These are phyloP conservation scores for Chrysolina haemoptera DNA, from an alignment of 2,888 invertebrate genomes.

Conservation along the genomic window DNA sequence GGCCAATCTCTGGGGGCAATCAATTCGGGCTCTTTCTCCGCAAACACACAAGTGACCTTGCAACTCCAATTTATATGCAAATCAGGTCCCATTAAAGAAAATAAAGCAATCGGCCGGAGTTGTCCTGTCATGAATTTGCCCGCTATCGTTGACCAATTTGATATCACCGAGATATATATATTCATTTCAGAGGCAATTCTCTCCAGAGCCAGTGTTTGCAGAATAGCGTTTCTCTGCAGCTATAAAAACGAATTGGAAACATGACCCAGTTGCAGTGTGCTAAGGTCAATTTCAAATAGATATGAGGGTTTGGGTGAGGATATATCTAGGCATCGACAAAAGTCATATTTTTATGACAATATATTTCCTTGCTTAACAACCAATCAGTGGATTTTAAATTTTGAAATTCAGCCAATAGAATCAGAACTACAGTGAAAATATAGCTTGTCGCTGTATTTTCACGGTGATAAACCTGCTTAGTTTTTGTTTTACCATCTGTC, in stretches of 20 bases:
- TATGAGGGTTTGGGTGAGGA: background rate
- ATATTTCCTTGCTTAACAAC: too few species aligned
- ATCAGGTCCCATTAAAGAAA: slow-evolving; percentile 37
- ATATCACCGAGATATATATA: slow-evolving; percentile 1
- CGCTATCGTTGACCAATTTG: slow-evolving; percentile 19
- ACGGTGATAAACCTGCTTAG: too few species aligned
- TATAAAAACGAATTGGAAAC: background rate
- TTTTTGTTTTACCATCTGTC: too few species aligned
- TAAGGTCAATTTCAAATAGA: slow-evolving; percentile 24
- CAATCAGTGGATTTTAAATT: too few species aligned
- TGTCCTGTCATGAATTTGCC: slow-evolving; percentile 15
- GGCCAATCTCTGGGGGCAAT: slow-evolving; percentile 16
- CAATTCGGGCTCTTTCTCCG: slow-evolving; percentile 14
- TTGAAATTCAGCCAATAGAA: too few species aligned
- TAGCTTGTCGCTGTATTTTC: too few species aligned
- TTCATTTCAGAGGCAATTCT: slow-evolving; percentile 2
- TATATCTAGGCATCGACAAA: background rate
- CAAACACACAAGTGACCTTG: slow-evolving; percentile 27
- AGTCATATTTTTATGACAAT: too few species aligned
- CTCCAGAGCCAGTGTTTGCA: background rate
- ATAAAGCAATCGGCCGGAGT: slow-evolving; percentile 37
- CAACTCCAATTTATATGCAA: slow-evolving; percentile 45
- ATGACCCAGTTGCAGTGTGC: slow-evolving; percentile 24
- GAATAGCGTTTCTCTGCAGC: background rate
- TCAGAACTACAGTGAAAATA: too few species aligned